Base-by-base conservation (phyloP, 2,113 vertebrate species). In the Cygnus buccinator region DNA sequence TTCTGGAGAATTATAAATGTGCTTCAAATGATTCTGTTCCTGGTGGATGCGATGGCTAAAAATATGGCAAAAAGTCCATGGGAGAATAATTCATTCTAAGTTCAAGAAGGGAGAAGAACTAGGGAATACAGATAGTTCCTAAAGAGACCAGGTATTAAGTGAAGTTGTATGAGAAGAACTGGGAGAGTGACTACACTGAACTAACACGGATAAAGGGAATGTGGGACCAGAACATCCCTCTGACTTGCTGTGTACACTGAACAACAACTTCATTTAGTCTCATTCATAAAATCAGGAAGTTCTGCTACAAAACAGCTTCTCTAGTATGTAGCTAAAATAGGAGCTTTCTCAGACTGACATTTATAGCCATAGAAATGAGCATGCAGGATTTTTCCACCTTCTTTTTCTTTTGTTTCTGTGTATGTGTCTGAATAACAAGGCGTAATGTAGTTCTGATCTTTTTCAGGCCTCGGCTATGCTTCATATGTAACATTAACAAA, bases 221-320 rank as follows among this genome's bases (percentile, higher is more conserved):
- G 0, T 59, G 26, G 28, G 37, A 67, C 18, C 2, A 3, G 37
- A 57, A 93, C 9, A 13, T 87, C 48, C 26, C 80, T 86, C 21
- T 14, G 39, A 3, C 20, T 89, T 86, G 10, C 33, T 73, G 31
- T 19, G 28, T 59, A 66, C n/a, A 33, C 29, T 15, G 35, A 87
- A 8, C 35, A 82, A 61, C 29, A 26, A 58, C 52, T 62, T 67
- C 33, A 18, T 50, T 35, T 8, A 73, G 13, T 29, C 15, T 11
- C 28, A 82, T 72, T 91, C 74, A 89, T 54, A 68, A 93, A 87
- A n/a, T 72, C 52, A 73, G 44, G 41, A 87, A 93, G 61, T 91
- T 87, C 71, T 37, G 66, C 21, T n/a, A 54, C 43, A 54, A 31
- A 79, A 79, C 18, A 58, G 5, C 39, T 91, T 95, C 48, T 23